These are phyloP conservation scores for Pachliopta kotzebuea DNA, from an alignment of 2,888 invertebrate species.

Conservation along the genomic window DNA sequence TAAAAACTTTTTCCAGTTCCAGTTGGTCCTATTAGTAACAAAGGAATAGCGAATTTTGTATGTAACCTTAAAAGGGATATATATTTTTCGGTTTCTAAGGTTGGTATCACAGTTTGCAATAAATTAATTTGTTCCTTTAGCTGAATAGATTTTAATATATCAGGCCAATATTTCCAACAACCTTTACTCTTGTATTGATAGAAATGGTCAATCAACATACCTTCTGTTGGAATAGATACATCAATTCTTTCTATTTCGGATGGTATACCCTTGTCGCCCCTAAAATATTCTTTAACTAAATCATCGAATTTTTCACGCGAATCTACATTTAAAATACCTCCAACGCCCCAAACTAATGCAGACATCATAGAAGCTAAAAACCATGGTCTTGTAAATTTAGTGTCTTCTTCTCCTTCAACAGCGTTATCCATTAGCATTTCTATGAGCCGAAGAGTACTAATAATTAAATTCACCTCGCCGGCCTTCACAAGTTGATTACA, in stretches of 20 bases:
- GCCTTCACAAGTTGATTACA: conserved; percentile 84
- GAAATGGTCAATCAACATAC: conserved; percentile 89
- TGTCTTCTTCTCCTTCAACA: conserved; percentile 84
- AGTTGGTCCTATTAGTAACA: conserved; percentile 90
- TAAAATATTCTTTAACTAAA: conserved; percentile 77
- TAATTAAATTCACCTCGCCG: conserved; percentile 86
- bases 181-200: conserved; percentile 92
- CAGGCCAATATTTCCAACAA: conserved; percentile 92
- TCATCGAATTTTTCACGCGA: conserved; percentile 86
- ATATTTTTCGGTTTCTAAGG: conserved; percentile 92
- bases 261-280: conserved; percentile 67
- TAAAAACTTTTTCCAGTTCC: conserved; percentile 94
- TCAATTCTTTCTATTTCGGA: conserved; percentile 83
- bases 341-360: conserved; percentile 91
- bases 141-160: conserved; percentile 81
- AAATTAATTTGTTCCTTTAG: conserved; percentile 82
- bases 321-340: conserved; percentile 87
- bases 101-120: conserved; percentile 89
- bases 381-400: conserved; percentile 85
- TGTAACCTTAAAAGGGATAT: conserved; percentile 87
- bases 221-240: conserved; percentile 88
- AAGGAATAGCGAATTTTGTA: conserved; percentile 84
- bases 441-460: conserved; percentile 86
- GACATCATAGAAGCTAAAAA: conserved; percentile 88
- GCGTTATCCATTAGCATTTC: conserved; percentile 90